Percentiles rank a stretch among this genome's conserved stretches.
These are phyloP conservation scores for Bombus pascuorum DNA, from an alignment of 1,140 invertebrate species.

Conservation along the genomic window DNA sequence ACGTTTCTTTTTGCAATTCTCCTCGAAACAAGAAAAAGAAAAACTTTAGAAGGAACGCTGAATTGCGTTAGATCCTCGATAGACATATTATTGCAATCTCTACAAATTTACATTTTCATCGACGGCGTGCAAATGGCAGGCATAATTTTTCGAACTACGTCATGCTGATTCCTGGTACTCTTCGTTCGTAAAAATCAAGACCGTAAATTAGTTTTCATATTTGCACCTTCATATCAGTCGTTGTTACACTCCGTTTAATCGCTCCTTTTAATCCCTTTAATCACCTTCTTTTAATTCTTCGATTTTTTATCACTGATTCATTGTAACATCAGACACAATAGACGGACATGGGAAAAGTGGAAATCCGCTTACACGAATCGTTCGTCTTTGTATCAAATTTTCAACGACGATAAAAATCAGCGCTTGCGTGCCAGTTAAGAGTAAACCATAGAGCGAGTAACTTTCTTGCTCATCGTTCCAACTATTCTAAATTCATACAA, in stretches of 20 bases:
- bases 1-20: neutral
- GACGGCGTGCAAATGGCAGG: conserved; percentile 27
- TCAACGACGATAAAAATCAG: neutral
- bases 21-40: neutral
- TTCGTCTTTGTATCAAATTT: neutral
- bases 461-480: neutral
- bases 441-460: neutral
- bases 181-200: neutral
- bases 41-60: neutral
- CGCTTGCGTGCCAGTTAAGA: neutral
- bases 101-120: conserved; percentile 21
- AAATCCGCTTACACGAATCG: neutral
- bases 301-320: too few species aligned
- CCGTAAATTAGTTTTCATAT: conserved; percentile 23
- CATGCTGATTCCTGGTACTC: neutral
- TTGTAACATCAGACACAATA: neutral
- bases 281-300: too few species aligned
- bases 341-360: neutral
- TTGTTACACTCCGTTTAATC: neutral
- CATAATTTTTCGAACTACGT: conserved; percentile 1
- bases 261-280: too few species aligned
- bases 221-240: conserved; percentile 23
- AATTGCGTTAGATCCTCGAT: neutral
- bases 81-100: neutral
- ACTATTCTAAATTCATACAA: conserved; percentile 18